phyloP scores from a whole-genome alignment of 2,888 invertebrate genomes.

The Eupithecia subfuscata region DNA sequence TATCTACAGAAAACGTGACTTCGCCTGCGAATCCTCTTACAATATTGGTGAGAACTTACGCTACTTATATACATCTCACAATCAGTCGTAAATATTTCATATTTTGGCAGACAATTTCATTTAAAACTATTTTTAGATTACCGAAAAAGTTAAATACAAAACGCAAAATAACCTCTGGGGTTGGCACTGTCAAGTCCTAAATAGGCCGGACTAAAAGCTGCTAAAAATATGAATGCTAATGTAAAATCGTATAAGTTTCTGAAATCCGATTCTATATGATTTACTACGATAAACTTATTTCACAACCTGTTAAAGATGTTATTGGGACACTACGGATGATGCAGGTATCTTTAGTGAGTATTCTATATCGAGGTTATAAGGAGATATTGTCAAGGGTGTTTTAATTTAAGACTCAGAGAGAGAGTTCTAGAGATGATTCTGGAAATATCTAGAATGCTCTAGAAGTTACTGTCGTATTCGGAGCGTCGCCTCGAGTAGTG shows the following conservation, averaged over 20 bases:
- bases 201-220: slow-evolving; percentile 79
- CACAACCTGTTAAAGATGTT: slow-evolving; percentile 77
- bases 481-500: slow-evolving; percentile 87
- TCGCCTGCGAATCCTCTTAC: slow-evolving; percentile 69
- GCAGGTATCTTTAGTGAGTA: slow-evolving; percentile 55
- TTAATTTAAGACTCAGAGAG: slow-evolving; percentile 55
- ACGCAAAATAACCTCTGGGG: slow-evolving; percentile 62
- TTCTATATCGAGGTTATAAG: slow-evolving; percentile 68
- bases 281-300: slow-evolving; percentile 66
- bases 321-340: slow-evolving; percentile 56
- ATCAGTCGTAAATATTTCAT: slow-evolving; percentile 80
- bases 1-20: slow-evolving; percentile 76
- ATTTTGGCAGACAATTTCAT: slow-evolving; percentile 78
- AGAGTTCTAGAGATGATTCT: slow-evolving; percentile 41
- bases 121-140: slow-evolving; percentile 56
- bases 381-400: slow-evolving; percentile 78
- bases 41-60: slow-evolving; percentile 76
- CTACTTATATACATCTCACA: slow-evolving; percentile 82
- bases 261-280: slow-evolving; percentile 59
- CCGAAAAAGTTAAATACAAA: slow-evolving; percentile 56
- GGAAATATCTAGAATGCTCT: slow-evolving; percentile 52
- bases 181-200: slow-evolving; percentile 73
- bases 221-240: slow-evolving; percentile 66
- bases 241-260: slow-evolving; percentile 68
- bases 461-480: slow-evolving; percentile 92